These are phyloP conservation scores for Graptemys geographica DNA, from an alignment of 2,797 vertebrate species.

Conservation along the genomic window DNA sequence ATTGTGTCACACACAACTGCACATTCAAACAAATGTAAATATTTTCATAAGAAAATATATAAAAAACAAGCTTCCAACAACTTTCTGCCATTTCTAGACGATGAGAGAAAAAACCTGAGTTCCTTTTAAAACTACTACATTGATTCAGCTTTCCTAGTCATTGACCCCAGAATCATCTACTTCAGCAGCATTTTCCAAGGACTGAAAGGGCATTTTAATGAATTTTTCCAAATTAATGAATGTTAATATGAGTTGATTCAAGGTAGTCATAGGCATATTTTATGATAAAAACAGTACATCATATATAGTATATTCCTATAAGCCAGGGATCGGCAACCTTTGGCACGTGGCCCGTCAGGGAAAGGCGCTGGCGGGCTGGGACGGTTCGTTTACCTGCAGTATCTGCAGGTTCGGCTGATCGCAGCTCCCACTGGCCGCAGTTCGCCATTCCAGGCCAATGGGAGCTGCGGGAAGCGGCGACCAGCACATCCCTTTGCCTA, in stretches of 20 bases:
- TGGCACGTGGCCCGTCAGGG: too few relatives aligned
- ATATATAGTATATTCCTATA: background rate
- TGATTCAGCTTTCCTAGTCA: background rate
- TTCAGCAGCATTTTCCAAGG: background rate
- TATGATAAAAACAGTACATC: background rate
- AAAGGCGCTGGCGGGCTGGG: too few relatives aligned
- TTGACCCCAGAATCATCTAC: background rate
- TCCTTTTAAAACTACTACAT: background rate
- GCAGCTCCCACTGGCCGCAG: too few relatives aligned
- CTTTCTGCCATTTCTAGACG: background rate
- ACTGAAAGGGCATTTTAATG: background rate
- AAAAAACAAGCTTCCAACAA: background rate
- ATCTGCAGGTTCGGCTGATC: too few relatives aligned
- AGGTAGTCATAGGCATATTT: background rate
- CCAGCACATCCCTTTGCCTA: too few relatives aligned
- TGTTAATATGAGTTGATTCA: background rate
- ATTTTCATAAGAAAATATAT: background rate
- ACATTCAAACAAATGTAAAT: background rate
- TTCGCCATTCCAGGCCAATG: too few relatives aligned
- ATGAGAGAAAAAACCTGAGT: background rate
- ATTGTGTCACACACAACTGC: background rate
- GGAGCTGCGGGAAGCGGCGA: too few relatives aligned
- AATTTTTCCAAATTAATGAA: background rate
- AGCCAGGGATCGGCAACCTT: background rate
- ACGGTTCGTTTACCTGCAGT: too few relatives aligned